phyloP scores from a whole-genome alignment of 2,797 vertebrate genomes.

The Liasis olivaceus region DNA sequence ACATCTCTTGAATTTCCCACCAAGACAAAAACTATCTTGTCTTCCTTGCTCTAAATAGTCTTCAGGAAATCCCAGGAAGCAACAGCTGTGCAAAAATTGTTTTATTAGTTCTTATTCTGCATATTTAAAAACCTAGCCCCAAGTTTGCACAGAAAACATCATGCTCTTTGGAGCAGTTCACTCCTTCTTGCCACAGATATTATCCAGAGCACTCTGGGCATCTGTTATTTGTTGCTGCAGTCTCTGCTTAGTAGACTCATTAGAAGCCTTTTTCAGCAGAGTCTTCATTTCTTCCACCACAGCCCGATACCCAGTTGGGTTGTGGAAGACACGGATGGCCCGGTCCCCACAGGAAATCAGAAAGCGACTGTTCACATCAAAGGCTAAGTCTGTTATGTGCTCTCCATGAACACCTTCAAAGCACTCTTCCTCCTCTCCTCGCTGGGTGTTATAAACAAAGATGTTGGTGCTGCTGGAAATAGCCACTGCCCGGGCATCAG shows the following conservation, averaged over 20 bases:
- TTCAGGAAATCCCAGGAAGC: rapidly evolving
- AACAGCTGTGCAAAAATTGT: background rate
- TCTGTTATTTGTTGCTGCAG: conserved; percentile 86
- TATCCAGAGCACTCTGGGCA: conserved; percentile 82
- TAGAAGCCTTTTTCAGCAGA: conserved; percentile 84
- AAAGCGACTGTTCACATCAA: conserved; percentile 86
- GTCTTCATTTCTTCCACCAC: conserved; percentile 86
- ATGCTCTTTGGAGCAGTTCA: conserved; percentile 48
- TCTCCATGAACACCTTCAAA: conserved; percentile 79
- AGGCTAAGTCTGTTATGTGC: conserved; percentile 80
- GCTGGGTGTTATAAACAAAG: conserved; percentile 78
- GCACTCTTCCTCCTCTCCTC: conserved; percentile 84
- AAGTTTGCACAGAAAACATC: background rate
- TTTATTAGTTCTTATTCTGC: conserved; percentile 48
- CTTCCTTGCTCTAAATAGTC: rapidly evolving
- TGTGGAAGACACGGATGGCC: conserved; percentile 87
- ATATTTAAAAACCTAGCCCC: background rate
- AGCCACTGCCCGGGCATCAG: conserved; percentile 84
- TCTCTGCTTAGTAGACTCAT: conserved; percentile 84
- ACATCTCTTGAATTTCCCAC: background rate
- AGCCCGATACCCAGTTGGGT: conserved; percentile 85
- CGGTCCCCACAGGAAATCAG: conserved; percentile 88
- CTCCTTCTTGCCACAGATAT: conserved; percentile 74
- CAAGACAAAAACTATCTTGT: rapidly evolving
- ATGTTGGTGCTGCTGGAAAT: conserved; percentile 80